Evolutionary conservation across 2,888 invertebrate species (phyloP).

Genomic region (Willowsia nigromaculata): DNA sequence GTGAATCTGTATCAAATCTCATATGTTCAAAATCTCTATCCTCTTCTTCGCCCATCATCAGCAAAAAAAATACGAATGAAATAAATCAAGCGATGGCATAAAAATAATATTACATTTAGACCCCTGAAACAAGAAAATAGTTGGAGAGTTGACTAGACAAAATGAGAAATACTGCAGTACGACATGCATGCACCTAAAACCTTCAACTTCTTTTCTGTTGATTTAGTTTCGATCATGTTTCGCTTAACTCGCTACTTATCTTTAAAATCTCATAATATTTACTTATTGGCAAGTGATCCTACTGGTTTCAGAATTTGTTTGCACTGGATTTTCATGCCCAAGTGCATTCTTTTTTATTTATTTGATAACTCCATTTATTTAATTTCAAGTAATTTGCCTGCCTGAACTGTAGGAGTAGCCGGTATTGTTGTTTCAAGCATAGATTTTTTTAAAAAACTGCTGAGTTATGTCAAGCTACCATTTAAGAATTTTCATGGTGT

Average conservation of each 20-base stretch:
- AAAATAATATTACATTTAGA: background rate
- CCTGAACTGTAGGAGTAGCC: background rate
- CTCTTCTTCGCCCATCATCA: background rate
- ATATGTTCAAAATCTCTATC: background rate
- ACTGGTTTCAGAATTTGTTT: constrained; percentile 27
- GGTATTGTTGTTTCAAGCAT: background rate
- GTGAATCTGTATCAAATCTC: constrained; percentile 57
- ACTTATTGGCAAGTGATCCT: constrained; percentile 14
- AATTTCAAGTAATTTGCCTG: background rate
- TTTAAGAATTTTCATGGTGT: too few relatives aligned
- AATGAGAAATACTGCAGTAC: background rate
- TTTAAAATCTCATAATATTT: constrained; percentile 10
- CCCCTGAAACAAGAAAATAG: background rate
- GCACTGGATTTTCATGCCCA: background rate
- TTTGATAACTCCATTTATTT: constrained; percentile 19
- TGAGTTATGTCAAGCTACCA: too few relatives aligned
- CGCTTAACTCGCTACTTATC: constrained; percentile 1
- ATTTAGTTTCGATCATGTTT: background rate
- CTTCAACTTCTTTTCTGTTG: background rate
- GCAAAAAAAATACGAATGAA: background rate
- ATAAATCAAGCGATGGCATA: constrained; percentile 29
- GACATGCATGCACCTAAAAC: background rate
- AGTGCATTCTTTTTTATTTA: background rate
- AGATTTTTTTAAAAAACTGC: background rate
- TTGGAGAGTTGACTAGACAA: background rate